A percentile compares a stretch with the other conserved stretches of the same genome.
Evolutionary conservation across 2,888 invertebrate genomes (phyloP).

Genomic region (Drosophila rubida): DNA sequence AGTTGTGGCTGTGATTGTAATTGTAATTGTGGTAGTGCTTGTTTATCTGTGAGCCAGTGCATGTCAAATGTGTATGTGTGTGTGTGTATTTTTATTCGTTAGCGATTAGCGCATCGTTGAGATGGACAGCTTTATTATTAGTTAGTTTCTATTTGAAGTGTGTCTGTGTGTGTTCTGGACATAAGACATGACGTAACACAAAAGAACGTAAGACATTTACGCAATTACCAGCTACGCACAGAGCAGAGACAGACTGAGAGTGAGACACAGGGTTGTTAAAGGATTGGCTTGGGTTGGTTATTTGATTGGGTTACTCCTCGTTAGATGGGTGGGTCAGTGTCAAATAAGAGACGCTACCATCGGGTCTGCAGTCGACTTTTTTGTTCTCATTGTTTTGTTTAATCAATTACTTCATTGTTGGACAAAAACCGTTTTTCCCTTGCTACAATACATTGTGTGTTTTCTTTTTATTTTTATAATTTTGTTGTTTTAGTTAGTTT

Average conservation of each 20-base stretch:
- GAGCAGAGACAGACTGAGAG: slow-evolving; percentile 13
- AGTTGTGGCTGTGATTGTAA: slow-evolving; percentile 34
- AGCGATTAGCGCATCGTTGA: slow-evolving; percentile 11
- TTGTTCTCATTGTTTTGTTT: slow-evolving; percentile 36
- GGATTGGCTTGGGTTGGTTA: slow-evolving; percentile 22
- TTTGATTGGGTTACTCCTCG: slow-evolving; percentile 34
- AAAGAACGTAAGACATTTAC: slow-evolving; percentile 67
- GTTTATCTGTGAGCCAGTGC: slow-evolving; percentile 26
- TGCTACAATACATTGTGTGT: slow-evolving; percentile 23
- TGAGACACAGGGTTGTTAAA: slow-evolving; percentile 1
- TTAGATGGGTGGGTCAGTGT: slow-evolving; percentile 32
- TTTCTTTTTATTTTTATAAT: background rate
- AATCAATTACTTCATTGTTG: slow-evolving; percentile 32
- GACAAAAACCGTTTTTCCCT: slow-evolving; percentile 44
- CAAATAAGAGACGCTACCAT: slow-evolving; percentile 81
- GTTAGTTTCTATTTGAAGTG: slow-evolving; percentile 18
- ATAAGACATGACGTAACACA: slow-evolving; percentile 74
- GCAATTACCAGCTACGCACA: slow-evolving; percentile 49
- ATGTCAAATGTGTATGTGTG: slow-evolving; percentile 24
- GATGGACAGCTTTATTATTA: slow-evolving; percentile 21
- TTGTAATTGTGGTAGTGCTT: slow-evolving; percentile 32
- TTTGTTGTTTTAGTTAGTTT: slow-evolving; percentile 16
- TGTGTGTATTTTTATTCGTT: background rate
- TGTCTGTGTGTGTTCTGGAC: slow-evolving; percentile 50
- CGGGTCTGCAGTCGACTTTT: slow-evolving; percentile 85